phyloP scores from a whole-genome alignment of 2,797 vertebrate genomes.

The Sebastes diploproa region DNA sequence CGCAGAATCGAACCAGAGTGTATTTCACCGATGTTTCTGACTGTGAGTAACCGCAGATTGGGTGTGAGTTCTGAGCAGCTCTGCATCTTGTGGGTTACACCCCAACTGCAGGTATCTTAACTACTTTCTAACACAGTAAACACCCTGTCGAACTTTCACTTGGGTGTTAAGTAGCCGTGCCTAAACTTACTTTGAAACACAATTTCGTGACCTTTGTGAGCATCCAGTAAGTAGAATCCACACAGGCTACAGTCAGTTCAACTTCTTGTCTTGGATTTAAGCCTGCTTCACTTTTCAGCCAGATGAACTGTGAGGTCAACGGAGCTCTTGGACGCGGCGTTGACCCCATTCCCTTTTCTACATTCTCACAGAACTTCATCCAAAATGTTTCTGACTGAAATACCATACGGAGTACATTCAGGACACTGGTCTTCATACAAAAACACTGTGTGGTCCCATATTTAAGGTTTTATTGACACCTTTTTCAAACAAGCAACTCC shows the following conservation, averaged over 20 bases:
- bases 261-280: constrained; percentile 49
- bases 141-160: not conserved
- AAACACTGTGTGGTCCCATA: not conserved
- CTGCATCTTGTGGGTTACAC: not conserved
- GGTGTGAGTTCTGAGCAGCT: not conserved
- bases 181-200: not conserved
- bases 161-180: not conserved
- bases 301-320: constrained; percentile 25
- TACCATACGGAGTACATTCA: not conserved
- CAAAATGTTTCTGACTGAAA: not conserved
- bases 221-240: not conserved
- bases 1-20: too few species aligned
- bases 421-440: not conserved
- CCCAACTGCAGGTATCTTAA: not conserved
- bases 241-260: constrained; percentile 8
- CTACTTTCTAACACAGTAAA: not conserved
- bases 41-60: too few species aligned
- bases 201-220: not conserved
- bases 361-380: not conserved
- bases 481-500: not conserved
- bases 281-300: constrained; percentile 24
- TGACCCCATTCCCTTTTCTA: constrained; percentile 19
- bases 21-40: not conserved
- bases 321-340: constrained; percentile 17
- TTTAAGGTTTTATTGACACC: not conserved